Percentiles rank a stretch among this genome's conserved stretches.
phyloP scores from a whole-genome alignment of 2,888 invertebrate species.

The Stramonita haemastoma region DNA sequence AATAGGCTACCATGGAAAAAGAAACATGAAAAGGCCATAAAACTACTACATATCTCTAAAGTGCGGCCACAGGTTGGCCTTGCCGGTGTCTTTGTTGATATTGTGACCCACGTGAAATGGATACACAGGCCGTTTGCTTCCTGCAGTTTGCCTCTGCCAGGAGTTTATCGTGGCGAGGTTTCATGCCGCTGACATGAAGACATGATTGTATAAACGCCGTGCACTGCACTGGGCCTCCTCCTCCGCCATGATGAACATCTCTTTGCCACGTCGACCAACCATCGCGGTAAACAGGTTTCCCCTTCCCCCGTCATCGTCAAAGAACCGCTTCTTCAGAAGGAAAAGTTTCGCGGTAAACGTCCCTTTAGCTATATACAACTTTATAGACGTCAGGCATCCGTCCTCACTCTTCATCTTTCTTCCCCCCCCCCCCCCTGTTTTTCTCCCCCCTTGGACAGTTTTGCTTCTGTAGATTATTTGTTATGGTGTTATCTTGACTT shows the following conservation, averaged over 20 bases:
- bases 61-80: neutral
- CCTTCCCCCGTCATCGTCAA: neutral
- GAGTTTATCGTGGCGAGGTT: neutral
- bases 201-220: slow-evolving; percentile 21
- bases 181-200: neutral
- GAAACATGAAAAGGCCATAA: too few species aligned
- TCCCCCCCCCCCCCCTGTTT: neutral
- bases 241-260: neutral
- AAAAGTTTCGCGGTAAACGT: neutral
- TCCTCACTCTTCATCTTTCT: neutral
- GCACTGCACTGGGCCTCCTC: neutral
- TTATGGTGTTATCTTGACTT: slow-evolving; percentile 14
- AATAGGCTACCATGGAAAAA: too few species aligned
- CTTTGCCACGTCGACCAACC: neutral
- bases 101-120: slow-evolving; percentile 25
- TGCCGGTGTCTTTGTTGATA: slow-evolving; percentile 28
- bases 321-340: neutral
- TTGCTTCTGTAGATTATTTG: neutral
- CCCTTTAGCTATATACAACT: too few species aligned
- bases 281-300: slow-evolving; percentile 8
- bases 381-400: too few species aligned
- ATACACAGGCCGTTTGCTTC: neutral
- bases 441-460: neutral
- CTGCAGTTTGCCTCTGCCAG: neutral
- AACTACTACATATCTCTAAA: neutral